These are phyloP conservation scores for Apamea sordens DNA, from an alignment of 2,888 invertebrate species.

Conservation along the genomic window DNA sequence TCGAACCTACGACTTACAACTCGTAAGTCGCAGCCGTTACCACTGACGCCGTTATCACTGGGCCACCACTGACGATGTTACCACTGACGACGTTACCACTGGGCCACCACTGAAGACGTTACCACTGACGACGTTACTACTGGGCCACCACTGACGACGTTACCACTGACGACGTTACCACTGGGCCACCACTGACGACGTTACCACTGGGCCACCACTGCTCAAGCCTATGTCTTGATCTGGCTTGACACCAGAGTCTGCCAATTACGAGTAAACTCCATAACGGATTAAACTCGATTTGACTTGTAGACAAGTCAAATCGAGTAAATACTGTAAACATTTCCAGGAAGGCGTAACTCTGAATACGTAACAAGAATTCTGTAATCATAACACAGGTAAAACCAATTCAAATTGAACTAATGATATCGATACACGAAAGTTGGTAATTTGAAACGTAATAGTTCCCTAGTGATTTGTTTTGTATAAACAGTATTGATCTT, in stretches of 20 bases:
- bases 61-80: too few species aligned
- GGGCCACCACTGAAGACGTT: too few species aligned
- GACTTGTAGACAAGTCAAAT: background rate
- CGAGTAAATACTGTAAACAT: background rate
- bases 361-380: constrained; percentile 14
- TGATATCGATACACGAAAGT: constrained; percentile 19
- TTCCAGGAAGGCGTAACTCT: background rate
- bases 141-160: too few species aligned
- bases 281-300: background rate
- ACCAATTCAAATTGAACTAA: constrained; percentile 38
- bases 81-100: too few species aligned
- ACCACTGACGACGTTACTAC: too few species aligned
- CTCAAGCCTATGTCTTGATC: background rate
- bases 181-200: too few species aligned
- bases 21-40: too few species aligned
- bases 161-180: too few species aligned
- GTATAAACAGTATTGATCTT: constrained; percentile 14
- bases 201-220: too few species aligned
- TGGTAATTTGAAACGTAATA: constrained; percentile 17
- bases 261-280: background rate
- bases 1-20: too few species aligned
- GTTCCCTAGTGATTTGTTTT: constrained; percentile 3
- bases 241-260: background rate
- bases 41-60: too few species aligned
- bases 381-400: constrained; percentile 21